Conservation (phyloP, 2,113 vertebrate species). For the Ornithorhynchus anatinus region DNA sequence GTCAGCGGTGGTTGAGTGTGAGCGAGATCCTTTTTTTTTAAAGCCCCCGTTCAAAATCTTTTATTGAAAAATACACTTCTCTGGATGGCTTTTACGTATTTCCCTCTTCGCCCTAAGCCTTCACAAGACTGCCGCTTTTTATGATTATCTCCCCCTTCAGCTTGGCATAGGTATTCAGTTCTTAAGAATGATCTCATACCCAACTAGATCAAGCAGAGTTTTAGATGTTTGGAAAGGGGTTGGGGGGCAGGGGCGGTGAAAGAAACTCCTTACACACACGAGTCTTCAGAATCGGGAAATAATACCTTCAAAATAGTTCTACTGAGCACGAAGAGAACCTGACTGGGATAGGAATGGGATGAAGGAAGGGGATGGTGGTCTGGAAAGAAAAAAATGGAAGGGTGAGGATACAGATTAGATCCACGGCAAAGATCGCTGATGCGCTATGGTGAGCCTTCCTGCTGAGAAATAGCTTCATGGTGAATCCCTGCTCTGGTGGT, state of each 20-base stretch:
- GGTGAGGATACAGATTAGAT: neutral
- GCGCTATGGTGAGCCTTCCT: too few species aligned
- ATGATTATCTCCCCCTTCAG: neutral
- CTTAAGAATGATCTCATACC: conserved; percentile 1
- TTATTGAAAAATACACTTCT: conserved; percentile 12
- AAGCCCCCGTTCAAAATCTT: conserved; percentile 29
- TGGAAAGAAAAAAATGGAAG: neutral
- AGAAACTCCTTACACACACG: neutral
- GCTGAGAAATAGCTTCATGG: too few species aligned
- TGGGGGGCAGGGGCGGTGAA: too few species aligned
- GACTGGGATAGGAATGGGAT: rapidly evolving
- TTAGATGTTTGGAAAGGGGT: too few species aligned
- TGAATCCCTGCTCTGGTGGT: too few species aligned
- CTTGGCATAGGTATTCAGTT: conserved; percentile 11
- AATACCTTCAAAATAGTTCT: neutral
- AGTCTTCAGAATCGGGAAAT: neutral
- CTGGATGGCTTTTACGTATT: neutral
- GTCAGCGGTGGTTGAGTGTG: conserved; percentile 38
- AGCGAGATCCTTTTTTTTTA: conserved; percentile 4
- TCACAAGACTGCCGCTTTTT: neutral
- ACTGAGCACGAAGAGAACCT: neutral
- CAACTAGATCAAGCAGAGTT: conserved; percentile 9
- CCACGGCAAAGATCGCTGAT: too few species aligned
- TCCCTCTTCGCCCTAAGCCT: neutral
- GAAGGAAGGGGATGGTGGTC: neutral